These are phyloP conservation scores for Aurelia aurita complex sp. Pacific DNA, from an alignment of 30 jellyfish, hydroid and myxozoan genomes.

Conservation along the genomic window DNA sequence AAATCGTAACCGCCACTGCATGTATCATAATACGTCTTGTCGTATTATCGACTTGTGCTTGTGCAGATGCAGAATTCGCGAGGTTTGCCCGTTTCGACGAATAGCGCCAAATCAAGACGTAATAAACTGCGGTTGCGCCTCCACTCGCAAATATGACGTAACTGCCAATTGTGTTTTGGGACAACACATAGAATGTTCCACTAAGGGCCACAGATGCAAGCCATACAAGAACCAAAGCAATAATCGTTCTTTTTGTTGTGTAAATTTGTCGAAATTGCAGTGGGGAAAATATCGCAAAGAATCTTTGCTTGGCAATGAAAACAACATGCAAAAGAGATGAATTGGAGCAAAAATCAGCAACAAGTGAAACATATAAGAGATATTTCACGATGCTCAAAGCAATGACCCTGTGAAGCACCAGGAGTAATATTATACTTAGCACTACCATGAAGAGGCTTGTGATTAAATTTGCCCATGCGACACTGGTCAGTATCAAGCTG, in stretches of 20 bases:
- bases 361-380: background rate
- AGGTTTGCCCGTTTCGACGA: slow-evolving; percentile 4
- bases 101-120: background rate
- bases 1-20: background rate
- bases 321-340: background rate
- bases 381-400: background rate
- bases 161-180: background rate
- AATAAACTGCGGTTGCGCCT: background rate
- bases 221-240: background rate
- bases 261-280: background rate
- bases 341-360: background rate
- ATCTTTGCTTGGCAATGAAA: background rate
- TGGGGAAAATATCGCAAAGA: background rate
- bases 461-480: background rate
- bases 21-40: background rate
- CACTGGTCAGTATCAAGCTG: background rate
- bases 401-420: background rate
- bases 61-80: background rate
- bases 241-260: background rate
- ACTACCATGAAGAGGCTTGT: background rate
- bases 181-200: too few species aligned
- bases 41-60: background rate
- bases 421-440: background rate
- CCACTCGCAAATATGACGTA: background rate
- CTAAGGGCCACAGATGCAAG: background rate